A percentile compares a stretch with the other conserved stretches of the same genome.
These are phyloP conservation scores for Sandelia bainsii DNA, from an alignment of 2,797 vertebrate genomes.

Conservation along the genomic window DNA sequence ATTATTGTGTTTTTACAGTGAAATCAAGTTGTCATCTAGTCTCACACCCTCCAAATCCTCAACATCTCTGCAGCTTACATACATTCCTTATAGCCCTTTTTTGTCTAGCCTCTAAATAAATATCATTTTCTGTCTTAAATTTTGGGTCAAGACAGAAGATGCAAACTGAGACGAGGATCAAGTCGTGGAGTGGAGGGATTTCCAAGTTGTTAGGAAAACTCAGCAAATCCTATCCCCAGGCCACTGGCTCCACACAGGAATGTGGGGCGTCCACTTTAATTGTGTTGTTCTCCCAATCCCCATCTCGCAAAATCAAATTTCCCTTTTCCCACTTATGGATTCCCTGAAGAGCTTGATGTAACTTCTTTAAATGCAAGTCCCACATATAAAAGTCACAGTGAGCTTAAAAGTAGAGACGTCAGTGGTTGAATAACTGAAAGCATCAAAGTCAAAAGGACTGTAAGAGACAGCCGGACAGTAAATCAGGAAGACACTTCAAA, in stretches of 20 bases:
- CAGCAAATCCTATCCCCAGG: slow-evolving; percentile 77
- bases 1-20: no score
- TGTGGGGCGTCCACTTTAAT: slow-evolving; percentile 74
- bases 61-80: slow-evolving; percentile 11
- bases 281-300: slow-evolving; percentile 71
- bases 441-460: slow-evolving; percentile 73
- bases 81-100: slow-evolving; percentile 32
- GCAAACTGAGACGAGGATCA: slow-evolving; percentile 75
- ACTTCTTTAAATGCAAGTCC: slow-evolving; percentile 64
- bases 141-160: slow-evolving; percentile 64
- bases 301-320: slow-evolving; percentile 78
- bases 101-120: slow-evolving; percentile 48
- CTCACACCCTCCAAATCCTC: slow-evolving; percentile 6
- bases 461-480: slow-evolving; percentile 72
- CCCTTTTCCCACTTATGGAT: slow-evolving; percentile 75
- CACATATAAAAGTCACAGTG: slow-evolving; percentile 59
- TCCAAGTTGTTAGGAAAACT: slow-evolving; percentile 75
- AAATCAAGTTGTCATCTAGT: slow-evolving; percentile 18
- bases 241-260: slow-evolving; percentile 78
- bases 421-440: slow-evolving; percentile 61
- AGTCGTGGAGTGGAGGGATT: slow-evolving; percentile 72
- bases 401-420: slow-evolving; percentile 58
- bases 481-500: slow-evolving; percentile 76
- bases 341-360: slow-evolving; percentile 64
- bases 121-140: slow-evolving; percentile 66